phyloP scores from a whole-genome alignment of 2,113 vertebrate species.

The Synchiropus splendidus region DNA sequence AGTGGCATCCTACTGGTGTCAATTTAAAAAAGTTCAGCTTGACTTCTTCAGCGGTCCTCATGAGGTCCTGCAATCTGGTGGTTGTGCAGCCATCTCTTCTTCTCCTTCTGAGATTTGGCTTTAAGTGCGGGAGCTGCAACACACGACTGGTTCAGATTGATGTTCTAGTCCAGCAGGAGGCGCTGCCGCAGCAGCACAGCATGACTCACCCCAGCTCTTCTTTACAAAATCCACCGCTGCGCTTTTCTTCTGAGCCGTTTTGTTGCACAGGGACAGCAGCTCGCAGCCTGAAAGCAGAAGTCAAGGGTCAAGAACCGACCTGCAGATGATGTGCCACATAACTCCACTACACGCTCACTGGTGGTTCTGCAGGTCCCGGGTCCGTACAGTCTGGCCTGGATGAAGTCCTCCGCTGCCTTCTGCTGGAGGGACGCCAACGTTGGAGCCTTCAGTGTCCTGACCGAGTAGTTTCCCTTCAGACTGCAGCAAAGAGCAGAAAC shows the following conservation, averaged over 20 bases:
- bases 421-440: conserved; percentile 53
- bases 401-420: conserved; percentile 68
- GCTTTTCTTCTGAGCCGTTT: conserved; percentile 68
- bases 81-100: conserved; percentile 69
- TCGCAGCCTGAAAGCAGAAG: conserved; percentile 68
- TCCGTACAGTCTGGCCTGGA: conserved; percentile 75
- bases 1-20: too few species aligned
- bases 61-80: conserved; percentile 38
- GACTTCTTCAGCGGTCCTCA: too few species aligned
- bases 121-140: conserved; percentile 68
- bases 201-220: conserved; percentile 75
- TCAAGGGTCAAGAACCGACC: too few species aligned
- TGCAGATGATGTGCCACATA: not conserved
- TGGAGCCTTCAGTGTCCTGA: conserved; percentile 60
- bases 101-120: conserved; percentile 71
- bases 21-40: too few species aligned
- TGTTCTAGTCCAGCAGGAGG: not conserved
- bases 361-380: conserved; percentile 65
- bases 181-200: not conserved
- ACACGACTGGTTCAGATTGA: not conserved
- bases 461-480: conserved; percentile 65
- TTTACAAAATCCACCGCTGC: conserved; percentile 79
- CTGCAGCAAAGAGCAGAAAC: conserved; percentile 45
- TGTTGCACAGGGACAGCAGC: conserved; percentile 79
- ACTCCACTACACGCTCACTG: conserved; percentile 65